Evolutionary conservation across 2,797 vertebrate species (phyloP).

Genomic region (Pagetopsis macropterus): DNA sequence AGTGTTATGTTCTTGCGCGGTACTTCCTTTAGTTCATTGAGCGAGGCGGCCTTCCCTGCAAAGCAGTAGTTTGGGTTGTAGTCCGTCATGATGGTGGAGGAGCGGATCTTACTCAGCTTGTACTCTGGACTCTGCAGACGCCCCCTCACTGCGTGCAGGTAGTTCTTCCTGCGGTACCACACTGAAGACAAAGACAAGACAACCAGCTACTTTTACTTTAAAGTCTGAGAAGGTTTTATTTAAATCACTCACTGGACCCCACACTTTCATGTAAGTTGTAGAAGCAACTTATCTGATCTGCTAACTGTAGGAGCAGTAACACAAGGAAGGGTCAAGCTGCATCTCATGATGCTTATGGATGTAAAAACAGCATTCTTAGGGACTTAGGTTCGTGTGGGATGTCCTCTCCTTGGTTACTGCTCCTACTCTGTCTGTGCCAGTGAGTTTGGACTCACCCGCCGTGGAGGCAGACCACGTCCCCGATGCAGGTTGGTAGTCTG

Average conservation of each 20-base stretch:
- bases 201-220: slow-evolving; percentile 15
- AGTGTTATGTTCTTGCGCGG: slow-evolving; percentile 92
- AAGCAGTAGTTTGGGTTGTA: slow-evolving; percentile 96
- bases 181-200: slow-evolving; percentile 75
- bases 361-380: background rate
- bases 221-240: background rate
- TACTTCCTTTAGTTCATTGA: slow-evolving; percentile 90
- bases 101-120: slow-evolving; percentile 92
- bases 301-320: slow-evolving; percentile 71
- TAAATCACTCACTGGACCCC: slow-evolving; percentile 25
- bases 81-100: slow-evolving; percentile 93
- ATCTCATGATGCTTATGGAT: slow-evolving; percentile 11
- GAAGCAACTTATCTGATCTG: slow-evolving; percentile 41
- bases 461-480: slow-evolving; percentile 78
- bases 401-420: slow-evolving; percentile 77
- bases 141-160: slow-evolving; percentile 86
- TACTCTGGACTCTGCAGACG: slow-evolving; percentile 90
- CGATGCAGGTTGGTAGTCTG: slow-evolving; percentile 89
- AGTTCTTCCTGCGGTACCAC: slow-evolving; percentile 90
- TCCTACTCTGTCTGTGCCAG: slow-evolving; percentile 69
- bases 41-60: slow-evolving; percentile 85
- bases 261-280: slow-evolving; percentile 31
- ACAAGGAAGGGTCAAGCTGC: slow-evolving; percentile 66
- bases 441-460: slow-evolving; percentile 85
- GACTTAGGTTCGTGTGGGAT: slow-evolving; percentile 29